Base-by-base conservation (phyloP, 2,888 invertebrate species). In the Peribatodes rhomboidaria region DNA sequence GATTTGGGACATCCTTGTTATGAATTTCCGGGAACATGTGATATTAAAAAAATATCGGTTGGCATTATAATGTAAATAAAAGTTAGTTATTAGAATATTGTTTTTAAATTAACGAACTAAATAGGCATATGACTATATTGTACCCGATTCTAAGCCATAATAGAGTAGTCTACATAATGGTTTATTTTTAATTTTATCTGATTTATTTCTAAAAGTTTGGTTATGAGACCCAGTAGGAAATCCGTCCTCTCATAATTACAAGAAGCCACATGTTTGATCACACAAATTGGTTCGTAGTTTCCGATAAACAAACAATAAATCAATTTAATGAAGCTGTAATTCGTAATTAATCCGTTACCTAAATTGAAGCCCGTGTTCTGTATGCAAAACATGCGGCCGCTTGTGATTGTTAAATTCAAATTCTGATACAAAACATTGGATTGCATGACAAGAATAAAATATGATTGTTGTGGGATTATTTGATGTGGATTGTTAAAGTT, bases 281-380 rank as follows among this genome's bases (percentile, higher is more conserved):
- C 44, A 31, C 57, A 57, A 44, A 56, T 57, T 57, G 52, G 39
- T 39, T 52, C 11, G 37, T 52, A 37, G 44, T 52, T 56, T 20
- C 55, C 16, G 37, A 57, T 52, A 57, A 18, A 52, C 62, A 56
- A 50, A 56, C 61, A 35, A 63, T 52, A 53, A 39, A 52, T 63
- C 62, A 57, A 44, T 63, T 44, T 53, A 62, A 53, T 57, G 46
- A 42, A 50, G 27, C 56, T 62, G 62, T 58, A 63, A 63, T 58
- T 58, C 47, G 44, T 53, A 42, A 57, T 46, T 63, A 53, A 63
- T 52, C 39, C 52, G 20, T 46, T 52, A 44, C 35, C 62, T 63
- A 44, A 63, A 63, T 63, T 53, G 46, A 56, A 57, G 27, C 53
- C 37, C 14, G 3, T 37, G 57, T 57, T 57, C 31, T 53, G 52